phyloP scores from a whole-genome alignment of 2,113 vertebrate species.

The Motacilla tschutschensis region DNA sequence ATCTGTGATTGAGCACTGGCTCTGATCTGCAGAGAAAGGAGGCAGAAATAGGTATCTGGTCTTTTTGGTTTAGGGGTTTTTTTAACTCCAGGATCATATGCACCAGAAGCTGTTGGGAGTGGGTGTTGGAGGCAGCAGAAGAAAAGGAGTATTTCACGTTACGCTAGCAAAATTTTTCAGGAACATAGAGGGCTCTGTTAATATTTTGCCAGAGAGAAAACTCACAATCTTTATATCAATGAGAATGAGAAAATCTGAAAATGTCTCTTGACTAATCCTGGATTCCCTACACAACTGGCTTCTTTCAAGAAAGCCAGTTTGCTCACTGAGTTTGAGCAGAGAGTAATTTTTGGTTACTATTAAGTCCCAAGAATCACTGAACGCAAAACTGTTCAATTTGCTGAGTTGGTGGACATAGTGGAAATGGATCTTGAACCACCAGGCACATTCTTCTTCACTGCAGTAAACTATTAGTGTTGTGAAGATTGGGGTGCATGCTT shows the following conservation, averaged over 20 bases:
- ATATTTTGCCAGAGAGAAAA: not conserved
- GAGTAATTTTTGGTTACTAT: not conserved
- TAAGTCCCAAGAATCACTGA: not conserved
- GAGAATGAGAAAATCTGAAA: not conserved
- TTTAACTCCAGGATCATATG: not conserved
- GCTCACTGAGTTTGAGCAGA: not conserved
- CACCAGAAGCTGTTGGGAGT: not conserved
- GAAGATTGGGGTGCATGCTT: not conserved
- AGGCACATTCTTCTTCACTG: not conserved
- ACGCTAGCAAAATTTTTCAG: not conserved
- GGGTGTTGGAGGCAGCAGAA: not conserved
- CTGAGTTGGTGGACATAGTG: not conserved
- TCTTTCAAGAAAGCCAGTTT: not conserved
- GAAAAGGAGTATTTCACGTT: not conserved
- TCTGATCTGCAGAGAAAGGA: not conserved
- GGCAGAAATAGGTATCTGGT: not conserved
- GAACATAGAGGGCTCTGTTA: not conserved
- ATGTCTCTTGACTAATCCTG: not conserved
- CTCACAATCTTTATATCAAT: not conserved
- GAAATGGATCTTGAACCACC: not conserved
- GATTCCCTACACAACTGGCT: not conserved
- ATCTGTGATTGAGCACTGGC: slow-evolving; percentile 31
- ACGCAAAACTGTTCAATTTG: not conserved
- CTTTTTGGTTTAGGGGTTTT: not conserved
- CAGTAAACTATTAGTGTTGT: not conserved